A percentile compares a stretch with the other conserved stretches of the same genome.
These are phyloP conservation scores for Eupeodes latifasciatus DNA, from an alignment of 2,888 invertebrate genomes.

Conservation along the genomic window DNA sequence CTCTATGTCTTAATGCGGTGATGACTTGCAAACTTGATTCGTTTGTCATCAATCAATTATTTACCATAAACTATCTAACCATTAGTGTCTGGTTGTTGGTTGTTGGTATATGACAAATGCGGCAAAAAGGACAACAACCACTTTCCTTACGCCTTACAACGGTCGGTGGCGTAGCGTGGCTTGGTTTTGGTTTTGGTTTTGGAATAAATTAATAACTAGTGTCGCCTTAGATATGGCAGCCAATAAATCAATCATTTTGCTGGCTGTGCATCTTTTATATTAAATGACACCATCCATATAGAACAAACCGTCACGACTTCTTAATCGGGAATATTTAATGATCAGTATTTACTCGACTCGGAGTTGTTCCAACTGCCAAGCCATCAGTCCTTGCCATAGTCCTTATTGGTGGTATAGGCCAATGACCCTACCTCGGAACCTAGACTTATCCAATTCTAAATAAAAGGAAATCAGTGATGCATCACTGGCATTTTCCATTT, in stretches of 20 bases:
- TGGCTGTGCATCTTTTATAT: constrained; percentile 1
- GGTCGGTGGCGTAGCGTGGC: too few relatives aligned
- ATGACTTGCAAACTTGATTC: background rate
- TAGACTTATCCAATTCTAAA: constrained; percentile 6
- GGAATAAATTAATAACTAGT: constrained; percentile 9
- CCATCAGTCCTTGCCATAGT: background rate
- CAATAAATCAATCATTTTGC: constrained; percentile 34
- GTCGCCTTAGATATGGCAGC: background rate
- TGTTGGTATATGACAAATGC: background rate
- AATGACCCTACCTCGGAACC: constrained; percentile 30
- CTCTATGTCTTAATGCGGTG: background rate
- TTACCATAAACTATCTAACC: background rate
- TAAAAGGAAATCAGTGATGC: constrained; percentile 62
- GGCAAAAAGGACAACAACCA: constrained; percentile 27
- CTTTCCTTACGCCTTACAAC: constrained; percentile 1
- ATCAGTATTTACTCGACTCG: background rate
- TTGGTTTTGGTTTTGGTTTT: background rate
- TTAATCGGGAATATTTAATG: constrained; percentile 44
- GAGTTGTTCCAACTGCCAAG: too few relatives aligned
- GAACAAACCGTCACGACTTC: constrained; percentile 12
- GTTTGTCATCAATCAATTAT: constrained; percentile 10
- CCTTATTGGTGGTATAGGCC: constrained; percentile 6
- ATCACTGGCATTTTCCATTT: constrained; percentile 52
- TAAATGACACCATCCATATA: constrained; percentile 9
- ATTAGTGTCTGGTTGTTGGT: background rate